Evolutionary conservation across 2,888 invertebrate genomes (phyloP), one percentile per base, ranked within the genome.

Genomic region (Heliconius aoede): DNA sequence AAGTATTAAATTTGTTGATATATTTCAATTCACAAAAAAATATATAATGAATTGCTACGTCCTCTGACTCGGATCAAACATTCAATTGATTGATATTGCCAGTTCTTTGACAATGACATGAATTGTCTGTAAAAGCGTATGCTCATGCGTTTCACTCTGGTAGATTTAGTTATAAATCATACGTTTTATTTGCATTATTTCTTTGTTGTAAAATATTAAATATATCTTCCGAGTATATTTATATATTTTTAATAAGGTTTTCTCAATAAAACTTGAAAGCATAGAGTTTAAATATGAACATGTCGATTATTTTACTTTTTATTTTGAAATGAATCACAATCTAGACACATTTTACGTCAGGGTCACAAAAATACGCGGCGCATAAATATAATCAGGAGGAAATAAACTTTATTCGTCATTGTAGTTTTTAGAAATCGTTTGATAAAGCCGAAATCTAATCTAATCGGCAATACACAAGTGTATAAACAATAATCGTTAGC

Each of bases 381-480:
- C 24, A 65, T 65, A 24, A 36, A 15, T 40, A 40, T 65, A 26
- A 40, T 65, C 65, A 40, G 36, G n/a, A 21, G 30, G 55, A 26
- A 32, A 32, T 24, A 36, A 32, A 60, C 9, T 40, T 24, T 71
- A 60, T 15, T 36, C 1, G 36, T 71, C 55, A 32, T 60, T 15
- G 4, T 71, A 32, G 8, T 36, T 78, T 62, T n/a, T 68, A 28
- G 28, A 24, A 68, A 28, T 32, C 24, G n/a, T 32, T 69, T 51
- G 28, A 67, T 72, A 72, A 60, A 65, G 65, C 40, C 72, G 60
- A 61, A 61, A 76, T 77, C 76, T 80, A 69, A 80, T 79, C 78
- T 76, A 32, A 67, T 71, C 61, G 28, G 7, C 4, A 58, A 55
- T 24, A 24, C 24, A 58, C 13, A 46, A 46, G n/a, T 11, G 9